Base-by-base conservation (phyloP, 2,113 vertebrate genomes). In the Apteryx owenii region DNA sequence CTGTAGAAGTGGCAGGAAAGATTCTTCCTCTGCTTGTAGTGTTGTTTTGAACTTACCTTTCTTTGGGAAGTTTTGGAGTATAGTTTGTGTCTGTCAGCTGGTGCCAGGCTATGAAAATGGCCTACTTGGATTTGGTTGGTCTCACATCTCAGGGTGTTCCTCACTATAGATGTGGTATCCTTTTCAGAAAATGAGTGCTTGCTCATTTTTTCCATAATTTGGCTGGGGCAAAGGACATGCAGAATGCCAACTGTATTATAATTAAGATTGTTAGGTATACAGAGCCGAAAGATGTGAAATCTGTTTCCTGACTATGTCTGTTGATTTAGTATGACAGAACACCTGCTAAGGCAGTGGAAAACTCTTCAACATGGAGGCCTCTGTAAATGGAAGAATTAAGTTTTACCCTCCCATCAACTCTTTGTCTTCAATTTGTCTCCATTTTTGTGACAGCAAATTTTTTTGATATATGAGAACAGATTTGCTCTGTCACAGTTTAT, bases 301-400 rank as follows among this genome's bases (percentile, higher is more conserved):
- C 61, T 88, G 68, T 85, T 95, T 92, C 93, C 89, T 89, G 85
- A 29, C 82, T 85, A 3, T 88, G 61, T 68, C 81, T 97, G 75
- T 90, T 97, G 90, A 91, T 92, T 91, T 93, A 88, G 82, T 73
- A 38, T 81, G 72, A 86, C 72, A 54, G 87, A 94, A 42, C 56
- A 92, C 81, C 79, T 91, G 73, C 62, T 93, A 88, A 86, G 76
- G 76, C 87, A 81, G 31, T 79, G 81, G 78, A 89, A 96, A 91
- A 81, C 54, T 84, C 73, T 36, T 62, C 64, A 76, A 40, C 33
- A 0, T 78, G 38, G 66, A 93, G 44, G 26, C 40, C 16, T 77
- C 44, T 76, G 48, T 13, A 46, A 92, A 81, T 91, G 75, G 84
- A 93, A 94, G 85, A 88, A 93, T 23, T 64, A 85, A 82, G 33